Evolutionary conservation across 2,113 vertebrate species (phyloP), one percentile per base, ranked within the genome.

Genomic region (Silurus asotus): DNA sequence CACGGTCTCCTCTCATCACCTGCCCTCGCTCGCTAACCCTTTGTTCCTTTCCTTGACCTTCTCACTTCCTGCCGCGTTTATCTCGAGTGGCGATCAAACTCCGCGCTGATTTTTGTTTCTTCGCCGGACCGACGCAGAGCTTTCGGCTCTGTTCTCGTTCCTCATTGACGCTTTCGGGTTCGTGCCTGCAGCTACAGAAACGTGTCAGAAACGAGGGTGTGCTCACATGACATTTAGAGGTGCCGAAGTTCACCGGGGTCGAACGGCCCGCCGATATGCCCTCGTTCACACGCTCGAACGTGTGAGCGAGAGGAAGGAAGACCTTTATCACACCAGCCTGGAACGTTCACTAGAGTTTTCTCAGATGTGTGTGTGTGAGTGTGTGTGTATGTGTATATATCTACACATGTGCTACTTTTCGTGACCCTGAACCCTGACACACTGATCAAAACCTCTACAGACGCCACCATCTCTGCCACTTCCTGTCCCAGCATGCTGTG

Each of bases 401-500:
- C 56, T 69, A 28, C 15, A 51, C 14, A 19, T n/a, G 48, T 84
- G 67, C 48, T 75, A 84, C 81, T 88, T 84, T 62, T 70, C 88
- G 58, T 89, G 88, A 89, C 88, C 88, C 85, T 85, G 84, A 89
- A 59, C 23, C 19, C 51, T 86, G 80, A 87, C 84, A 49, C 62
- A 64, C 88, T 85, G 37, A 77, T 87, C 70, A 79, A 88, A 86
- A 83, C 86, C 85, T 88, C 17, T 10, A 89, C 72, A 70, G 58
- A 74, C 37, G 20, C 87, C 83, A 84, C 77, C 83, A 64, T 17
- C 51, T 65, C 61, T 81, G 87, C 84, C 88, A 89, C 88, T 89
- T 89, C 88, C 88, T 88, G 87, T 89, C 76, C 87, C 87, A 86
- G 87, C 85, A 81, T 87, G 80, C 86, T 80, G 15, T 77, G 25